phyloP scores from a whole-genome alignment of 2,888 invertebrate genomes.

The Amphipyra tragopoginis region DNA sequence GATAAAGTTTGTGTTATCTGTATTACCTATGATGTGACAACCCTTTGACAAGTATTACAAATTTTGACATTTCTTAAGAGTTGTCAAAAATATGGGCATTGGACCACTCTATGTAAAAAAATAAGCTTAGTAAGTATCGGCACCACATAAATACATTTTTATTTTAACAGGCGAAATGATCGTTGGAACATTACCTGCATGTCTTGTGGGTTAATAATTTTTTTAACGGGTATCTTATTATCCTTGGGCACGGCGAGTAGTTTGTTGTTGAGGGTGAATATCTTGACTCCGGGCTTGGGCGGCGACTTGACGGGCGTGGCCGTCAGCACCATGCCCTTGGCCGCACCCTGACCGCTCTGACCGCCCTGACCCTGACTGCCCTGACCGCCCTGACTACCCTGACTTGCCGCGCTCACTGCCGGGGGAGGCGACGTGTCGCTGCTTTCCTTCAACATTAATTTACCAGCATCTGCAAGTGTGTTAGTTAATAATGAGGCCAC shows the following conservation, averaged over 20 bases:
- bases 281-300: slow-evolving; percentile 71
- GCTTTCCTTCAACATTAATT: slow-evolving; percentile 92
- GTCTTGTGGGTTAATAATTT: slow-evolving; percentile 64
- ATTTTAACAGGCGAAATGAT: too few relatives aligned
- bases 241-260: slow-evolving; percentile 52
- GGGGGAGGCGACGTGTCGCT: slow-evolving; percentile 32
- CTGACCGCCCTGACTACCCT: too few relatives aligned
- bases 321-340: slow-evolving; percentile 63
- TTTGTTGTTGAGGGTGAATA: slow-evolving; percentile 73
- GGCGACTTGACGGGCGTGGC: slow-evolving; percentile 69
- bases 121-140: too few relatives aligned
- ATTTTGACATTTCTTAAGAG: too few relatives aligned
- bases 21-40: too few relatives aligned
- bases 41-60: too few relatives aligned
- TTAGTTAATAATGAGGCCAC: neutral
- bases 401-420: neutral
- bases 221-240: slow-evolving; percentile 58
- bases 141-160: too few relatives aligned
- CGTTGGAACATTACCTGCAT: slow-evolving; percentile 57
- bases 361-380: too few relatives aligned
- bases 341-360: neutral
- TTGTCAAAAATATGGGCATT: too few relatives aligned
- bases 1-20: too few relatives aligned
- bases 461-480: slow-evolving; percentile 91
- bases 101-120: too few relatives aligned